Base-by-base conservation (phyloP, 2,113 vertebrate genomes). In the Sphyrna mokarran region DNA sequence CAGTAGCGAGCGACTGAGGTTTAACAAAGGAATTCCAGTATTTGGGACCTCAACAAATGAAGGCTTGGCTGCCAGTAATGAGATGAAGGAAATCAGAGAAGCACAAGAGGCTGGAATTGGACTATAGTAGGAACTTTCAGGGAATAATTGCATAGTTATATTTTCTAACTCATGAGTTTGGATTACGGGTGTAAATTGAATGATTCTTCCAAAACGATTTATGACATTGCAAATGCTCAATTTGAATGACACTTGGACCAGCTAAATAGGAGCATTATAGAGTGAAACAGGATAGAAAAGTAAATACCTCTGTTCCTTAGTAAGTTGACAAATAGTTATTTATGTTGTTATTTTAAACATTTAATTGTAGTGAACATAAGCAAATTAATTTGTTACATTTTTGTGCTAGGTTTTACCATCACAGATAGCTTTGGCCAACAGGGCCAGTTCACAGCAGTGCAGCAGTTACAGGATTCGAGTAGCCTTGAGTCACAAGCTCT, bases 381-480 rank as follows among this genome's bases (percentile, higher is more conserved):
- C 20, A 29, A 54, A 94, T 48, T 0, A 66, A 91, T 14, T 29
- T 95, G 7, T 76, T 72, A 29, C 23, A 9, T 14, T 70, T 85
- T 43, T 96, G 8, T 93, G 58, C 14, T 96, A 99, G 99, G 98
- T 96, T 99, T 99, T 97, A 96, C 98, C 66, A 98, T 99, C 96
- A 96, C 98, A n/a, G 99, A 99, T 18, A 97, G 98, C 54, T 99
- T 98, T 97, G 98, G 95, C 96, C 98, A 98, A 96, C 98, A 98
- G 96, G 54, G 98, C 85, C 98, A 98, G 83, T 99, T 99, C 96
- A 97, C 99, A 85, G 97, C 98, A 0, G 99, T 99, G 70, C 99
- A 99, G 95, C 99, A 99, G 96, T 97, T 99, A 26, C 99, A 99
- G 96, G 99, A 99, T 96, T 99, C 99, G 22, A 99, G 99, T 97